Base-by-base conservation (phyloP, 1,140 invertebrate genomes). In the Achroia grisella region DNA sequence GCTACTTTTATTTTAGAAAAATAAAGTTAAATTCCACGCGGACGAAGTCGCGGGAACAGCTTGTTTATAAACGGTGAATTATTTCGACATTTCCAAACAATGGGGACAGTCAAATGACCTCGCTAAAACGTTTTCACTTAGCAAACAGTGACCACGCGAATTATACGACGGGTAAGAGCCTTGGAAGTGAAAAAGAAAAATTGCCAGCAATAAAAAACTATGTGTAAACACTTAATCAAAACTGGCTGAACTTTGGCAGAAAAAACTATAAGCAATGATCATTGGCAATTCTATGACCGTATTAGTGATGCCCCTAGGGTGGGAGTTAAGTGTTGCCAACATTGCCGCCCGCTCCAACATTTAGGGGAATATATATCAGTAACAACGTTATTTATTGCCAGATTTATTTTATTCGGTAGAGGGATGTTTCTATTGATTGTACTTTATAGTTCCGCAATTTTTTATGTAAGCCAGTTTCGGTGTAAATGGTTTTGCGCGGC, bases 221-320 rank as follows among this genome's bases (percentile, higher is more conserved):
- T 37, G 35, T 37, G 12, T 37, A 17, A 37, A 12, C 35, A 37
- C 35, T 37, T 15, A 37, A 37, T 37, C 35, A 37, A 37, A 37
- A 37, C 12, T 31, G 9, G 9, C 2, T 37, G 9, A 37, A 37
- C 13, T 37, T 14, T 10, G 13, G 35, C 6, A 23, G 17, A 23
- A 23, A 15, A 15, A 37, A 37, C 35, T 37, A 17, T 17, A 17
- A 37, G 15, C 35, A 15, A 37, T 37, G 14, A 37, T 37, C 35
- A 37, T 37, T 37, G 35, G 35, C 35, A 37, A 17, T 37, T 17
- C 35, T 37, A 37, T 37, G 9, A 15, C 35, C 35, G 35, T 37
- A 37, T 17, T 37, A 37, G 14, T 23, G 17, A 6, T 4, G 35
- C 35, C 35, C 35, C 3, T 37, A 37, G 13, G 8, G 12, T n/a